Evolutionary conservation across 2,797 vertebrate species (phyloP).

Genomic region (Novumbra hubbsi): DNA sequence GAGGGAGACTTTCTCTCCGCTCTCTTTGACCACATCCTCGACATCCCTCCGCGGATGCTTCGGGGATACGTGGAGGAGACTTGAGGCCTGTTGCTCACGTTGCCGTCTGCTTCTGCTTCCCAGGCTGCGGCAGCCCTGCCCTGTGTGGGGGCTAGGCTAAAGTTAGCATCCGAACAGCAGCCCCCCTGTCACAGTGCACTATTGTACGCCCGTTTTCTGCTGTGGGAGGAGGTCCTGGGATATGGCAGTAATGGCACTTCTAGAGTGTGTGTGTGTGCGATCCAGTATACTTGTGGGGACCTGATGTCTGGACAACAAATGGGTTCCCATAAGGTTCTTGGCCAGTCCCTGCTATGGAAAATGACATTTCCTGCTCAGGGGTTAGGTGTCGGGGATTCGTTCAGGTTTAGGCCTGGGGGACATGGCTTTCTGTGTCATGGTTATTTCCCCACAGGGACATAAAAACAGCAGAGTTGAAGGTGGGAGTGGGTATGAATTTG

Average conservation of each 20-base stretch:
- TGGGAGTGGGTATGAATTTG: constrained; percentile 24
- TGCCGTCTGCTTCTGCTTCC: constrained; percentile 19
- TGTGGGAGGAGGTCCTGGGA: constrained; percentile 16
- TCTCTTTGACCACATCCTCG: constrained; percentile 45
- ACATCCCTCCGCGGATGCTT: constrained; percentile 44
- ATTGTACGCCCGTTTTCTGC: constrained; percentile 43
- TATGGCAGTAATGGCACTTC: constrained; percentile 62
- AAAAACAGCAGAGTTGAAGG: constrained; percentile 18
- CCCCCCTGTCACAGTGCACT: constrained; percentile 39
- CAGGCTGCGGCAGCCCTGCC: constrained; percentile 1
- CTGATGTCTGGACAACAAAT: no score
- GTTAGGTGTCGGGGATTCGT: no score
- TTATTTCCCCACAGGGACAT: no score
- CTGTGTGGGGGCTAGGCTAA: constrained; percentile 37
- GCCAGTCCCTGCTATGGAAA: no score
- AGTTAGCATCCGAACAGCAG: constrained; percentile 46
- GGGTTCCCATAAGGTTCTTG: no score
- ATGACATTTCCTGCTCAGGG: no score
- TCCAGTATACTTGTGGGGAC: no score
- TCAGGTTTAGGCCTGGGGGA: no score
- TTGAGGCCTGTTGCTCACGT: constrained; percentile 48
- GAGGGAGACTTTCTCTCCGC: constrained; percentile 22
- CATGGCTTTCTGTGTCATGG: no score
- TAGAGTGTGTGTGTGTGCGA: constrained; percentile 41
- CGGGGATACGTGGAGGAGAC: constrained; percentile 45